These are phyloP conservation scores for Procapra przewalskii DNA, from an alignment of 2,113 vertebrate species.

Conservation along the genomic window DNA sequence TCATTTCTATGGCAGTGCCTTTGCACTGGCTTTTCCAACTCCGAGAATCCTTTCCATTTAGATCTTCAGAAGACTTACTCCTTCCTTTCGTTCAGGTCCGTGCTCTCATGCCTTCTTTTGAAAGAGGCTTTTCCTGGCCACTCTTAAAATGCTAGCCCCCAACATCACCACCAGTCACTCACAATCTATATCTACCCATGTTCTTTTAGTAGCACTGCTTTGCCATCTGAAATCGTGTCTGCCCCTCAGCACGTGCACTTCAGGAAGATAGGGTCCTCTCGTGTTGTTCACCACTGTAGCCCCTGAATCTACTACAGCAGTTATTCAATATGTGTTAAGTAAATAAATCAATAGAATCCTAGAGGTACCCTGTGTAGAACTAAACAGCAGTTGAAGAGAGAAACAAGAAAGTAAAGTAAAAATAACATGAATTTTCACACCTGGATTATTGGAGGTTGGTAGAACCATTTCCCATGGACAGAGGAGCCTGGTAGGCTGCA, in stretches of 20 bases:
- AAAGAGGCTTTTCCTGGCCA: background rate
- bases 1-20: background rate
- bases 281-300: background rate
- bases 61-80: background rate
- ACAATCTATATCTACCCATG: background rate
- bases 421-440: background rate
- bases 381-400: background rate
- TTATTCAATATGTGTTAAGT: background rate
- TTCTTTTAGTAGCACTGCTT: background rate
- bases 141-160: background rate
- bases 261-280: background rate
- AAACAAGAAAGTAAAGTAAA: background rate
- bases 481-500: too few relatives aligned
- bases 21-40: background rate
- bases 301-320: too few relatives aligned
- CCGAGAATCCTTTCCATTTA: background rate
- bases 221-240: background rate
- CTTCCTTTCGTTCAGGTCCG: background rate
- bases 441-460: background rate
- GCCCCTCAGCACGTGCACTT: background rate
- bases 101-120: background rate
- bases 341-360: background rate
- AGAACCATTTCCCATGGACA: background rate
- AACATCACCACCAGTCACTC: background rate
- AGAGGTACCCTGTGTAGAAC: background rate